Evolutionary conservation across 2,888 invertebrate species (phyloP), one percentile per base, ranked within the genome.

Genomic region (Volucella zonaria): DNA sequence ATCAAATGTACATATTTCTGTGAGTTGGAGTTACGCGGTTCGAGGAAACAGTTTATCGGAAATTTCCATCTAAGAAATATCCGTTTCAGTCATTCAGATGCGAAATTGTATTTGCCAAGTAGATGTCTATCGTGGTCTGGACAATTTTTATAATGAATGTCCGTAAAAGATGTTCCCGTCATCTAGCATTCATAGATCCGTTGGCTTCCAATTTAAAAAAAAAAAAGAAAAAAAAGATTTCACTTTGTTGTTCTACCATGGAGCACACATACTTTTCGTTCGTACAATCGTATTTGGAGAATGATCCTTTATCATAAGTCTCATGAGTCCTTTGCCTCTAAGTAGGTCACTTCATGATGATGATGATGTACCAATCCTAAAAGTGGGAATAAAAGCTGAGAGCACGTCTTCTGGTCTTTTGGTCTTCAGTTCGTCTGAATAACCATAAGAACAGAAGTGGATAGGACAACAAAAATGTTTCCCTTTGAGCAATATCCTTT

Each of bases 31-130:
- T 23, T 47, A 73, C 61, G 67, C 77, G 71, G 58, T 18, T 12
- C 15, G 23, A 54, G 45, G n/a, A 56, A 18, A 62, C 70, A 64
- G 73, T 54, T 77, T 85, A 85, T 85, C 85, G 85, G 68, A 64
- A 77, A 85, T 85, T 68, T 85, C 85, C 85, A 85, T 85, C 85
- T 85, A 71, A 73, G 59, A 73, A 31, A 85, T 81, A 77, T 85
- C 73, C 85, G 77, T 80, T 81, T 68, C 76, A 81, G 56, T 77
- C 73, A 81, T 85, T 76, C 81, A 81, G 58, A 81, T 81, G 68
- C 54, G 76, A 81, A 81, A 81, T 81, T 80, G 81, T 85, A 85
- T 85, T 85, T 85, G 81, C 85, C 81, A 73, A 85, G 79, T 68
- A 81, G 85, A 85, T 85, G 76, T 73, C 85, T 85, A 85, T 85